Percentiles rank a stretch among this genome's conserved stretches.
Conservation (phyloP, 2,113 vertebrate genomes). For the Etheostoma cragini region DNA sequence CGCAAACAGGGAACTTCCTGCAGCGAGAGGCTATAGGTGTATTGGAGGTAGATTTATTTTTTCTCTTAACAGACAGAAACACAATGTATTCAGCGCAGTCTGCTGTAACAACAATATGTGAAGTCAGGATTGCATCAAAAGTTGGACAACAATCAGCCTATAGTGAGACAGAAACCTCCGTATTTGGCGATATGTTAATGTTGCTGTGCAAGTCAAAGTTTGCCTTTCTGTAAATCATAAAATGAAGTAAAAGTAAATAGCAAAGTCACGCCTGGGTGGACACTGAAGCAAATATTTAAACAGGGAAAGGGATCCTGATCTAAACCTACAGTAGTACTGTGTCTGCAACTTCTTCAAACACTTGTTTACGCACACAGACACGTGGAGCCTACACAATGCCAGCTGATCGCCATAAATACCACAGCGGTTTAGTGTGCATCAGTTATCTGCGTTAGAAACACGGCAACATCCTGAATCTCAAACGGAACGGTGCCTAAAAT, state of each 20-base stretch:
- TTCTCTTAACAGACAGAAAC: not conserved
- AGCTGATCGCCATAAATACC: not conserved
- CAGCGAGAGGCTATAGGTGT: not conserved
- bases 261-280: conserved; percentile 27
- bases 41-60: not conserved
- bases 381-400: not conserved
- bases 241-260: conserved; percentile 7
- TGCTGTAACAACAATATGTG: not conserved
- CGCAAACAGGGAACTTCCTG: conserved; percentile 44
- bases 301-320: conserved; percentile 12
- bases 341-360: conserved; percentile 35
- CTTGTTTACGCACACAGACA: too few species aligned
- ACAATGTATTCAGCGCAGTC: not conserved
- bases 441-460: too few species aligned
- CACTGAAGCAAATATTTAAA: conserved; percentile 50
- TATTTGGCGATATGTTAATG: not conserved
- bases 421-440: not conserved
- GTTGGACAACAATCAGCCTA: not conserved
- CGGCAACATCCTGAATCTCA: too few species aligned
- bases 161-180: not conserved
- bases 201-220: not conserved
- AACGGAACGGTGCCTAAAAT: too few species aligned
- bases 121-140: not conserved
- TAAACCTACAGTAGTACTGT: not conserved
- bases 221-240: not conserved